These are phyloP conservation scores for Cheilosia impressa DNA, from an alignment of 2,888 invertebrate species.

Conservation along the genomic window DNA sequence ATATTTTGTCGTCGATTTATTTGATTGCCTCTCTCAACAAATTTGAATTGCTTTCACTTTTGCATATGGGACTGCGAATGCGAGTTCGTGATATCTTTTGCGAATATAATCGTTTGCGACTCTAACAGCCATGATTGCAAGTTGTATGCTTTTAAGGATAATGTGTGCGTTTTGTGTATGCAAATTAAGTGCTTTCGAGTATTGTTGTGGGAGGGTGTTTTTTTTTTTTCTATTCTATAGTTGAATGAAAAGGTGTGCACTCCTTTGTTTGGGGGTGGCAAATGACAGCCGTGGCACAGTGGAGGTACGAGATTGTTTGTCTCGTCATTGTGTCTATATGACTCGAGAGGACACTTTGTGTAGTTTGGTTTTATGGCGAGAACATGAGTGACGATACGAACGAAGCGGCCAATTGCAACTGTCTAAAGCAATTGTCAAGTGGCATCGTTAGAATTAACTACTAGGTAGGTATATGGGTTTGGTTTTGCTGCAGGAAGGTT, in stretches of 20 bases:
- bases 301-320: conserved; percentile 33
- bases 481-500: not conserved
- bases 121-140: conserved; percentile 49
- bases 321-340: conserved; percentile 48
- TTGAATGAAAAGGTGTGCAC: conserved; percentile 27
- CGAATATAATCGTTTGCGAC: conserved; percentile 46
- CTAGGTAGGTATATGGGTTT: not conserved
- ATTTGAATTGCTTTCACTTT: conserved; percentile 53
- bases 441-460: conserved; percentile 26
- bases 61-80: conserved; percentile 46
- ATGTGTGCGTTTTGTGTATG: conserved; percentile 36
- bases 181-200: conserved; percentile 29
- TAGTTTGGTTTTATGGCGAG: conserved; percentile 42
- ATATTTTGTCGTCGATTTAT: conserved; percentile 58
- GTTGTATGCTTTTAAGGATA: conserved; percentile 60
- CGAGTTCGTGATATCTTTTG: conserved; percentile 17
- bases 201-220: not conserved
- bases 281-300: not conserved
- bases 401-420: conserved; percentile 31
- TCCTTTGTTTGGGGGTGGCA: conserved; percentile 23
- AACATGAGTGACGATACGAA: conserved; percentile 39
- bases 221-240: not conserved
- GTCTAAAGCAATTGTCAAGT: conserved; percentile 28
- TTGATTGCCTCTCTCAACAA: conserved; percentile 40
- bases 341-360: conserved; percentile 27